A percentile compares a stretch with the other conserved stretches of the same genome.
Evolutionary conservation across 2,888 invertebrate genomes (phyloP).

Genomic region (Philaethria dido): DNA sequence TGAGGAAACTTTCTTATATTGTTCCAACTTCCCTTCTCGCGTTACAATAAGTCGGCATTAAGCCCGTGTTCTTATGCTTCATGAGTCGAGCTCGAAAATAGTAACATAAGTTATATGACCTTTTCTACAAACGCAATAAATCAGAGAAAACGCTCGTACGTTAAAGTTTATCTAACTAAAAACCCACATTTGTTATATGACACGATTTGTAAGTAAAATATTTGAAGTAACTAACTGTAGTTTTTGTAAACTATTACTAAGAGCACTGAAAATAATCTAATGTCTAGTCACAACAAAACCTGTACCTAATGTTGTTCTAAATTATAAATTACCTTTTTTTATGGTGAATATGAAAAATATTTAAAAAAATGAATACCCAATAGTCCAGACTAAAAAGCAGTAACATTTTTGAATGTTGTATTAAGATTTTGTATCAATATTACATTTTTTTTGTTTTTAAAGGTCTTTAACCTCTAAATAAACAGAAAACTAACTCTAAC

Average conservation of each 20-base stretch:
- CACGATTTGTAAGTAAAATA: constrained; percentile 8
- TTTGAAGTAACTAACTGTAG: background rate
- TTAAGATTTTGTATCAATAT: too few species aligned
- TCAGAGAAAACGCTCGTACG: constrained; percentile 6
- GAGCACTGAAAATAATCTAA: background rate
- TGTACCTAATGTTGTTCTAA: background rate
- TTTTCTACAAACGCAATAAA: constrained; percentile 19
- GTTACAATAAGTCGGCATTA: constrained; percentile 52
- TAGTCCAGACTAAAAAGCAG: too few species aligned
- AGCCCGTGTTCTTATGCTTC: constrained; percentile 17
- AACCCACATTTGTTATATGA: constrained; percentile 7
- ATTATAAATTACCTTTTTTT: background rate
- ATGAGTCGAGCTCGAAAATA: constrained; percentile 4
- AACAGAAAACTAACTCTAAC: background rate
- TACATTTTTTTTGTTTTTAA: background rate
- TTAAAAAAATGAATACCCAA: too few species aligned
- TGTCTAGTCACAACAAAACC: background rate
- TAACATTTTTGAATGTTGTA: background rate
- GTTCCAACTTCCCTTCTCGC: constrained; percentile 58
- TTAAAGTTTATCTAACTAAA: constrained; percentile 5
- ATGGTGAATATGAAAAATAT: too few species aligned
- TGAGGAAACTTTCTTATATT: constrained; percentile 70
- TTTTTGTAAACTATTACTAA: background rate
- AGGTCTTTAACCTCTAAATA: background rate
- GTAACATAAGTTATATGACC: constrained; percentile 14